Percentiles rank a stretch among this genome's conserved stretches.
Conservation (phyloP, 2,888 invertebrate genomes). For the Drosophila ezoana region DNA sequence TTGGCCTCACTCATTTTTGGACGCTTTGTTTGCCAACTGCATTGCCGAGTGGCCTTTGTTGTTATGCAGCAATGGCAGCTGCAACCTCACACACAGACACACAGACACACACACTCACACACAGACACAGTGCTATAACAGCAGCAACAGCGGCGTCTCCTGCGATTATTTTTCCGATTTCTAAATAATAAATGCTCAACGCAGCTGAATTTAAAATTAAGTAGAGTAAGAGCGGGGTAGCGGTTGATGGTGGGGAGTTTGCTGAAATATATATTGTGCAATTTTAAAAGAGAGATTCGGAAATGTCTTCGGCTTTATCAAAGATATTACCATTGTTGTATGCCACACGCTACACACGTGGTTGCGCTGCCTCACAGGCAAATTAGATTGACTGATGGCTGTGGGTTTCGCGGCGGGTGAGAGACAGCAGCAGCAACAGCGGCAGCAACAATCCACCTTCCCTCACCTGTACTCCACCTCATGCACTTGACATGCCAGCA, state of each 20-base stretch:
- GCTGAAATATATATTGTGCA: slow-evolving; percentile 45
- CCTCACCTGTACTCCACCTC: slow-evolving; percentile 25
- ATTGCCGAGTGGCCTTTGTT: slow-evolving; percentile 64
- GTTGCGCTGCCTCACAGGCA: slow-evolving; percentile 60
- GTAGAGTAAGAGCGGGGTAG: background rate
- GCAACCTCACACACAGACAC: slow-evolving; percentile 13
- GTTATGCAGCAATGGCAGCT: slow-evolving; percentile 39
- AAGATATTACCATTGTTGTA: slow-evolving; percentile 43
- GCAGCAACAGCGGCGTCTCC: slow-evolving; percentile 20
- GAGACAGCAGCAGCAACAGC: background rate
- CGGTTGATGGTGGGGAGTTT: background rate
- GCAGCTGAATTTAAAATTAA: slow-evolving; percentile 27
- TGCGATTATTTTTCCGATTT: slow-evolving; percentile 47
- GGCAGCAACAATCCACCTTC: slow-evolving; percentile 7
- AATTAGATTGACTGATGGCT: slow-evolving; percentile 70
- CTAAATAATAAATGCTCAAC: slow-evolving; percentile 69
- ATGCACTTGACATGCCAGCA: slow-evolving; percentile 71
- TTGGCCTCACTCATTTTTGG: slow-evolving; percentile 32
- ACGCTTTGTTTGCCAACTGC: slow-evolving; percentile 71
- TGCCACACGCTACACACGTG: slow-evolving; percentile 23
- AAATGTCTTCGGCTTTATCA: slow-evolving; percentile 72
- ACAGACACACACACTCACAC: background rate
- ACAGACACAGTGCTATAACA: slow-evolving; percentile 11
- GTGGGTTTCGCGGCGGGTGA: slow-evolving; percentile 22
- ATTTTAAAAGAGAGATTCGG: slow-evolving; percentile 20